Evolutionary conservation across 2,797 vertebrate genomes (phyloP).

Genomic region (Anguilla anguilla): DNA sequence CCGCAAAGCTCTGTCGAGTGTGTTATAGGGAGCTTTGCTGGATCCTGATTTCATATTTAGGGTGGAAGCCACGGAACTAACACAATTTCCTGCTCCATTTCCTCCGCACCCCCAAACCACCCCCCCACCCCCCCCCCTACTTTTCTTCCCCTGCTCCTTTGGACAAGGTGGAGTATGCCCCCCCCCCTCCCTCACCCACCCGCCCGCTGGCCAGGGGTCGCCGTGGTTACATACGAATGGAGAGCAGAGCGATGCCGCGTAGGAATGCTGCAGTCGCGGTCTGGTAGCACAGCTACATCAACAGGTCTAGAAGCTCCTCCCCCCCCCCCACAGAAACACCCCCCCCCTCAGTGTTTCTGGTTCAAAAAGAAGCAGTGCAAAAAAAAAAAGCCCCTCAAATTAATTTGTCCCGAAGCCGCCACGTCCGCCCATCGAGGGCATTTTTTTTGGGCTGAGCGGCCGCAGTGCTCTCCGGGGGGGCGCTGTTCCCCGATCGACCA

Average conservation of each 20-base stretch:
- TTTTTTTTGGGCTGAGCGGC: no score
- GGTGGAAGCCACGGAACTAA: conserved; percentile 69
- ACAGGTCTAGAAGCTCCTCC: not conserved
- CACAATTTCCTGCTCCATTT: conserved; percentile 82
- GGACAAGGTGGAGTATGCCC: conserved; percentile 21
- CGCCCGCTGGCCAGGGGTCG: conserved; percentile 60
- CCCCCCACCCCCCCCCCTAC: conserved; percentile 44
- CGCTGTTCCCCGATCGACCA: not conserved
- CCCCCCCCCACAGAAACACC: no score
- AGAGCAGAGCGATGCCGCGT: not conserved
- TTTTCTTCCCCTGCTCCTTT: not conserved
- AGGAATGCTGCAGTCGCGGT: not conserved
- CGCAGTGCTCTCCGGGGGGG: no score
- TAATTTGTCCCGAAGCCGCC: no score
- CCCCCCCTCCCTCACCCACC: conserved; percentile 40
- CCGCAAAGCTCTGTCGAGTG: conserved; percentile 46
- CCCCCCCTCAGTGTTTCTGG: no score
- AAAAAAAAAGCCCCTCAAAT: not conserved
- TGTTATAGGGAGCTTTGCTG: conserved; percentile 48
- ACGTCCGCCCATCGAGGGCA: not conserved
- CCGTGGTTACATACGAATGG: conserved; percentile 55
- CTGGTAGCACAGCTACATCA: not conserved
- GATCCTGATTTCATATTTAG: conserved; percentile 57
- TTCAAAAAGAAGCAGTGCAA: not conserved
- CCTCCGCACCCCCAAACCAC: conserved; percentile 51